Evolutionary conservation across 2,888 invertebrate species (phyloP).

Genomic region (Erebia aethiops): DNA sequence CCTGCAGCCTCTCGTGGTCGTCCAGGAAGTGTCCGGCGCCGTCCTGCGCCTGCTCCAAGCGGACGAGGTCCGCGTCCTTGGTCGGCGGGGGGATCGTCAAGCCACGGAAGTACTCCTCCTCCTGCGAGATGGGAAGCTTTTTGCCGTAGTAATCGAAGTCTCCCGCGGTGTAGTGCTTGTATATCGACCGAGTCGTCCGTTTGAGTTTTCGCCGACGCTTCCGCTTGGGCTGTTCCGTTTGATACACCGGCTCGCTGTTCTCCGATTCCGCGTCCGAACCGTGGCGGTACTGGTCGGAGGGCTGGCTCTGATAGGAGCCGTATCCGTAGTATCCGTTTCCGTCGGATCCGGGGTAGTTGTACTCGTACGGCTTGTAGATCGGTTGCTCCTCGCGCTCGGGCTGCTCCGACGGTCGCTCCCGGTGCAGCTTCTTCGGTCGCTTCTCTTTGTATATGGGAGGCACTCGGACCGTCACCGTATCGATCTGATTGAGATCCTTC

Average conservation of each 20-base stretch:
- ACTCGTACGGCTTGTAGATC: conserved; percentile 13
- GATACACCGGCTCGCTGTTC: conserved; percentile 53
- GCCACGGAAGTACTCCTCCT: conserved; percentile 61
- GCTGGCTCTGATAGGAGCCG: background rate
- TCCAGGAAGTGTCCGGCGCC: conserved; percentile 56
- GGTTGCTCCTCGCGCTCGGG: conserved; percentile 4
- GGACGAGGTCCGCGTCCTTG: conserved; percentile 60
- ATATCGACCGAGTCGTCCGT: conserved; percentile 57
- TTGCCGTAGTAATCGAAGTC: conserved; percentile 72
- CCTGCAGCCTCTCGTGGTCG: conserved; percentile 63
- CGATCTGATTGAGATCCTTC: conserved; percentile 76
- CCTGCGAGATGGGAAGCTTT: conserved; percentile 63
- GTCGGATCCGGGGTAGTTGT: conserved; percentile 5
- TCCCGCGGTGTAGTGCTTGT: conserved; percentile 53
- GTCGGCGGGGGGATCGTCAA: conserved; percentile 68
- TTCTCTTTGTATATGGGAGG: conserved; percentile 77
- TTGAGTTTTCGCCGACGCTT: conserved; percentile 61
- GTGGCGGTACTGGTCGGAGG: conserved; percentile 42
- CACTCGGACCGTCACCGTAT: conserved; percentile 77
- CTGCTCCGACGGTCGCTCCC: conserved; percentile 51
- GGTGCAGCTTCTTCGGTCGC: conserved; percentile 71
- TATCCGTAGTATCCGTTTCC: background rate
- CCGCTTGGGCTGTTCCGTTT: conserved; percentile 59
- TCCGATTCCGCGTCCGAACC: conserved; percentile 57
- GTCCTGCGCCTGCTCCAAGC: conserved; percentile 54